phyloP scores from a whole-genome alignment of 2,797 vertebrate species.

The Sebastes hubbsi region DNA sequence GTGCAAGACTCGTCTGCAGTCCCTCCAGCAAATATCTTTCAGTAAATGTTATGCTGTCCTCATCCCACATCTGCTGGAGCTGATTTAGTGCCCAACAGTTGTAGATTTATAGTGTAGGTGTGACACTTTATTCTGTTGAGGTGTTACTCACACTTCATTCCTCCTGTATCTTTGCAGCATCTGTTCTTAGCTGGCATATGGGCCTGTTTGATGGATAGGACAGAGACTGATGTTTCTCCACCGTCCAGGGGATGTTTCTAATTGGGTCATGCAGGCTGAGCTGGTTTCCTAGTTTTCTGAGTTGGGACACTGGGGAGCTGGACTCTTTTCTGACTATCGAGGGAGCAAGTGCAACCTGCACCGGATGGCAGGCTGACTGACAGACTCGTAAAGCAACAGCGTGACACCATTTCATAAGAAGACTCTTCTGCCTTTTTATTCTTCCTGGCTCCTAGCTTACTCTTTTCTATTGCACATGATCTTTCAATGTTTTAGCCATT shows the following conservation, averaged over 20 bases:
- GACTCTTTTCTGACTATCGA: slow-evolving; percentile 74
- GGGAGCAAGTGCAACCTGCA: slow-evolving; percentile 53
- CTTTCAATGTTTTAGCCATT: not conserved
- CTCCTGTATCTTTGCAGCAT: not conserved
- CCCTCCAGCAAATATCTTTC: not conserved
- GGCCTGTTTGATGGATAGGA: slow-evolving; percentile 38
- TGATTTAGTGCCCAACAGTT: not conserved
- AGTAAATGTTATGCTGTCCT: not conserved
- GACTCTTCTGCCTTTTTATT: not conserved
- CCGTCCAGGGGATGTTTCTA: slow-evolving; percentile 64
- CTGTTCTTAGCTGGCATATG: slow-evolving; percentile 3
- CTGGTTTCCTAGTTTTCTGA: slow-evolving; percentile 75
- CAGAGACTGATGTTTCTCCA: slow-evolving; percentile 40
- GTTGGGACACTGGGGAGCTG: slow-evolving; percentile 77
- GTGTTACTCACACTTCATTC: slow-evolving; percentile 8
- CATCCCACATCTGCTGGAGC: not conserved
- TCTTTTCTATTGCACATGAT: not conserved
- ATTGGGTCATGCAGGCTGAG: slow-evolving; percentile 75
- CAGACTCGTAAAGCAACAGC: not conserved
- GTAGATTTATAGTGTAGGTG: not conserved
- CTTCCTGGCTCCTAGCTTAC: not conserved
- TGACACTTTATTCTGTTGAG: not conserved
- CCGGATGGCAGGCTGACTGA: slow-evolving; percentile 33
- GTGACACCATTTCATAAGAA: not conserved
- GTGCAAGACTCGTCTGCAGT: not conserved